These are phyloP conservation scores for Rhorus exstirpatorius DNA, from an alignment of 2,888 invertebrate species.

Conservation along the genomic window DNA sequence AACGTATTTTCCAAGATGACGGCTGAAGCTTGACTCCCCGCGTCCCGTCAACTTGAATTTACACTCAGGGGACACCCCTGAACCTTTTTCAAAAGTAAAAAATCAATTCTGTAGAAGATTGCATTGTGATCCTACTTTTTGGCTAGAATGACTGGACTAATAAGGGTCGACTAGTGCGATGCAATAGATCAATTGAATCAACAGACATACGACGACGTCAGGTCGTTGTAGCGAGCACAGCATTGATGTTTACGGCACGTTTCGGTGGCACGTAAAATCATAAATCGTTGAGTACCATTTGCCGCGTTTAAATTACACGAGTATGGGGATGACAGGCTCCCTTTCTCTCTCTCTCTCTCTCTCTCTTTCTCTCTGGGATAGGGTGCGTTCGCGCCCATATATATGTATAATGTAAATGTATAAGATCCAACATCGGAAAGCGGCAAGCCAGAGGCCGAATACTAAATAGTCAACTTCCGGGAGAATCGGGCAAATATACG, in stretches of 20 bases:
- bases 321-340: constrained; percentile 15
- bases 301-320: constrained; percentile 28
- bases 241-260: constrained; percentile 45
- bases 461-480: constrained; percentile 73
- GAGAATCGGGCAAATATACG: constrained; percentile 51
- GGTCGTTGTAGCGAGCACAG: constrained; percentile 3
- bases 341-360: not conserved
- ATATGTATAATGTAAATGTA: constrained; percentile 56
- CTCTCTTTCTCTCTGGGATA: constrained; percentile 17
- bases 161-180: no score
- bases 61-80: no score
- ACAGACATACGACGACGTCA: constrained; percentile 28
- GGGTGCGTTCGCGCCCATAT: constrained; percentile 71
- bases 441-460: constrained; percentile 70
- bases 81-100: no score
- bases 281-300: constrained; percentile 58
- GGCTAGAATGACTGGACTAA: no score
- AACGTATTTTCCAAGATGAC: no score
- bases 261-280: constrained; percentile 61
- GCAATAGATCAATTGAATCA: constrained; percentile 24
- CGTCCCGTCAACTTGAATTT: no score
- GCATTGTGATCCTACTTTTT: no score
- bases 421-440: constrained; percentile 74
- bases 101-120: no score
- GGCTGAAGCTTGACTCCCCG: no score